A percentile compares a stretch with the other conserved stretches of the same genome.
These are phyloP conservation scores for Matsumurasca onukii DNA, from an alignment of 1,140 invertebrate species.

Conservation along the genomic window DNA sequence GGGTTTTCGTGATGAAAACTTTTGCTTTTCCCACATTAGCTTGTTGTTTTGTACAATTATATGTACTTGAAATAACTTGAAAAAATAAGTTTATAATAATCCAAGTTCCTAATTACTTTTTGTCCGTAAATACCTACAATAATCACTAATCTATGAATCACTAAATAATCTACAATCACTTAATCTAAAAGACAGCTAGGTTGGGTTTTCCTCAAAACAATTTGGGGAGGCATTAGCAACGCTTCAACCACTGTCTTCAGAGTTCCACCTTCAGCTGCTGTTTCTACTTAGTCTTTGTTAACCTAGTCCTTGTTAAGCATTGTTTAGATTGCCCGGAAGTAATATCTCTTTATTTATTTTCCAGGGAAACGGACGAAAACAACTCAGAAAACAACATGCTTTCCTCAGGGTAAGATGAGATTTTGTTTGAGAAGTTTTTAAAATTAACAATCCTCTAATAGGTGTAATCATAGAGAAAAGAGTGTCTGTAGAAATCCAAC, in stretches of 20 bases:
- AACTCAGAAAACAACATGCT: constrained; percentile 3
- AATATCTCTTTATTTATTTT: not conserved
- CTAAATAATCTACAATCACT: no score
- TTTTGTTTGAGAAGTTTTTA: not conserved
- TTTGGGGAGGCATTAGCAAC: not conserved
- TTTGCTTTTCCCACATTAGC: no score
- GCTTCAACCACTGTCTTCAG: not conserved
- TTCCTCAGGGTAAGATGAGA: constrained; percentile 9
- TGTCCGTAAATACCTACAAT: no score
- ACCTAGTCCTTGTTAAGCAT: not conserved
- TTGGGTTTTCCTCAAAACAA: not conserved
- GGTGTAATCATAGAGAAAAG: not conserved
- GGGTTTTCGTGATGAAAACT: no score
- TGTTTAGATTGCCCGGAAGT: not conserved
- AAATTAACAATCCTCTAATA: not conserved
- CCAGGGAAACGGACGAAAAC: constrained; percentile 2
- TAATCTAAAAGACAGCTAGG: not conserved
- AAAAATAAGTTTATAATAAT: no score
- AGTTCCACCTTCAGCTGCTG: no score
- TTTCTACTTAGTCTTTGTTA: not conserved
- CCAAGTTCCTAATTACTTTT: no score
- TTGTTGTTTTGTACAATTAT: no score
- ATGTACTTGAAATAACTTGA: no score
- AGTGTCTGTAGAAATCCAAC: not conserved
- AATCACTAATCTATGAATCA: no score